Base-by-base conservation (phyloP, 2,797 vertebrate species). In the Perodicticus potto region DNA sequence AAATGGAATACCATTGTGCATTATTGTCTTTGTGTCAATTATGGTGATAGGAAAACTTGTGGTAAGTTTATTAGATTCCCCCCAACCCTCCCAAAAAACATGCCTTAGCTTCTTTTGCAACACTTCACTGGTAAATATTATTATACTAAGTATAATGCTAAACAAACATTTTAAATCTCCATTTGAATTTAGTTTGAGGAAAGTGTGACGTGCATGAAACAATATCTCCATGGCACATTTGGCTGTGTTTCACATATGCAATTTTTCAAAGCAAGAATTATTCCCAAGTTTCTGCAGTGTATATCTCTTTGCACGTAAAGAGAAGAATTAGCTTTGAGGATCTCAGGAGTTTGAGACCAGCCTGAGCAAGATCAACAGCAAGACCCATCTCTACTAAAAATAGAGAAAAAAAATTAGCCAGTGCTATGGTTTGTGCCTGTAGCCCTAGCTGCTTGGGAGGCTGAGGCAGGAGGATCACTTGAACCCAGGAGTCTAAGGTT, bases 41-140 rank as follows among this genome's bases (percentile, higher is more conserved):
- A 95, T 98, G 86, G 97, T 98, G 72, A 87, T 99, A 86, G 98
- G 98, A 96, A 99, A 99, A 82, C 97, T 99, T 3, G 98, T 99
- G 98, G 98, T 99, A 94, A 98, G 98, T 98, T 76, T 91, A 85
- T 92, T 43, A 5, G 4, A 20, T 72, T 37, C 65, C 27, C 55
- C 55, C 40, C 2, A 9, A 43, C 11, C 32, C 23, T 8, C 19
- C 65, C 13, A 17, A 12, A 53, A 22, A 29, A 65, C 57, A 20
- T 57, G 19, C 16, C 32, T 93, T 69, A 27, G 19, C 17, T 93
- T 89, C 23, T 91, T 86, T 91, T 29, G 19, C 10, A 95, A 13
- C 25, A 59, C 13, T 63, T 87, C n/a, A 57, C 53, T 23, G 37
- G 74, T 80, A 32, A 92, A 78, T 34, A 23, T 65, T 57, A 19